These are phyloP conservation scores for Tangara arthus DNA, from an alignment of 2,797 vertebrate genomes.

Conservation along the genomic window DNA sequence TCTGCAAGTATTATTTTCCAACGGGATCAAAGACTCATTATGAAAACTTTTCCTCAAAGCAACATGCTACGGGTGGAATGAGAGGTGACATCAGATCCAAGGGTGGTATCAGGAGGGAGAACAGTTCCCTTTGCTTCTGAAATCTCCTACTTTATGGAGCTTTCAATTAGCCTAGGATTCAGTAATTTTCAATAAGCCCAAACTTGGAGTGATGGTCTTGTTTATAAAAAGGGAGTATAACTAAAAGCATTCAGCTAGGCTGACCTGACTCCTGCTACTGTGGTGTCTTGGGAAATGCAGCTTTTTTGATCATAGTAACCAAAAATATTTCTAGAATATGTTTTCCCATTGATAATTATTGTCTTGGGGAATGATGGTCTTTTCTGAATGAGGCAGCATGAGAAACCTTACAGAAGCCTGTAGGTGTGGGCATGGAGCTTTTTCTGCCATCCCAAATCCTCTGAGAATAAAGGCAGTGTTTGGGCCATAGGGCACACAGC, in stretches of 20 bases:
- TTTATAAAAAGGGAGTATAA: not conserved
- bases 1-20: not conserved
- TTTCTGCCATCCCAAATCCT: not conserved
- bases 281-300: not conserved
- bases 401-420: not conserved
- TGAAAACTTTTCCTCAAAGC: not conserved
- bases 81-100: not conserved
- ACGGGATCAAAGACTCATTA: not conserved
- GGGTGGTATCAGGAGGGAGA: not conserved
- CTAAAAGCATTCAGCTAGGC: not conserved
- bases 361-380: not conserved
- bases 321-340: not conserved
- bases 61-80: not conserved
- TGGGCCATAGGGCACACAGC: not conserved
- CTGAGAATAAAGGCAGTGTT: not conserved
- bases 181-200: not conserved
- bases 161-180: not conserved
- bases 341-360: not conserved
- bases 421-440: not conserved
- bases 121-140: not conserved
- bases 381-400: not conserved
- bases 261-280: not conserved
- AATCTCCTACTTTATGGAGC: not conserved
- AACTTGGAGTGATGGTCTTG: not conserved
- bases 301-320: not conserved